Evolutionary conservation across 1,140 invertebrate species (phyloP), one percentile per base, ranked within the genome.

Genomic region (Caenorhabditis elegans): DNA sequence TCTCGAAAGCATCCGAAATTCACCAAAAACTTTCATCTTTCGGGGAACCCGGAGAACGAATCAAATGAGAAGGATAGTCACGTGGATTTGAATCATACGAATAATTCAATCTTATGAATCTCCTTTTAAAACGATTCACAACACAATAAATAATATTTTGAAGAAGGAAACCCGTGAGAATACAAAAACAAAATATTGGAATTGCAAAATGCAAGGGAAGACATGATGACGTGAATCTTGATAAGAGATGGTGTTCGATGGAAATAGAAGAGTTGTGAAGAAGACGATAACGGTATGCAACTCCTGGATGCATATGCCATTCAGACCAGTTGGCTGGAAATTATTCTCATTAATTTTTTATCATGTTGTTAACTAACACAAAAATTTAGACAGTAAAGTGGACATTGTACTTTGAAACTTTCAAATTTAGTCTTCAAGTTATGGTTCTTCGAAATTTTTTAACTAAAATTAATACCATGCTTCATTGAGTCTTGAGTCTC

Each of bases 1-100:
- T n/a, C n/a, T n/a, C n/a, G n/a, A n/a, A n/a, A n/a, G n/a, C n/a
- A n/a, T n/a, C 39, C 5, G 15, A 43, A 43, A 5, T 39, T 17
- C 8, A 70, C 60, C 60, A 70, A 22, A 39, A 39, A 70, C 60
- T 70, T 22, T 39, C 60, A 70, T 39, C 60, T 70, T 70, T 70
- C 11, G 60, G 60, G 43, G 60, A 70, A 70, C 60, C 39, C 11
- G 60, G 60, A 70, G 60, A 70, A 70, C 60, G 60, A 39, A 70
- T 39, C 60, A 70, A 70, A 22, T 70, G 34, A 39, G 60, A 70
- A 2, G 60, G 60, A 70, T 70, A 70, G 34, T 70, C 60, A 70
- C 34, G 60, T 8, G 60, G 34, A 22, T 70, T 43, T 0, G 60
- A 70, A 22, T 70, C 60, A 26, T 70, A 39, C 17, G 60, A 70